Percentiles rank a stretch among this genome's conserved stretches.
Evolutionary conservation across 2,888 invertebrate species (phyloP).

Genomic region (Rosalia funebris): DNA sequence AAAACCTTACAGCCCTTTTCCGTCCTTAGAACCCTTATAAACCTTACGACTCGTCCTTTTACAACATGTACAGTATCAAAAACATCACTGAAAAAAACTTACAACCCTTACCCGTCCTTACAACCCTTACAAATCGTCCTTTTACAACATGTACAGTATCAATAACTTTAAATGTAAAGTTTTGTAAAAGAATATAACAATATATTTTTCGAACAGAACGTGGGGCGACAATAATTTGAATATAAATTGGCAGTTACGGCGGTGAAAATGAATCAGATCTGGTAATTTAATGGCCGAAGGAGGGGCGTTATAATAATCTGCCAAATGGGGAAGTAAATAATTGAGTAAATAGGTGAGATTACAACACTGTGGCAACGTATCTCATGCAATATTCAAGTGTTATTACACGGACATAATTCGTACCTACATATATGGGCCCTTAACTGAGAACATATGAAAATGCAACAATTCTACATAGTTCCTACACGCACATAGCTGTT

Average conservation of each 20-base stretch:
- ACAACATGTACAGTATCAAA: background rate
- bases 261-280: background rate
- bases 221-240: background rate
- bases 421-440: constrained; percentile 43
- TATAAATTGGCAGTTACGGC: constrained; percentile 4
- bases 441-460: too few relatives aligned
- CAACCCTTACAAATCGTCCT: background rate
- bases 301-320: constrained; percentile 40
- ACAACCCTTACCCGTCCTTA: too few relatives aligned
- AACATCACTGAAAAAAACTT: too few relatives aligned
- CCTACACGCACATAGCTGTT: too few relatives aligned
- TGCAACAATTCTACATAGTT: too few relatives aligned
- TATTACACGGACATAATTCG: constrained; percentile 39
- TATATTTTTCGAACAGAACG: background rate
- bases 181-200: background rate
- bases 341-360: constrained; percentile 47
- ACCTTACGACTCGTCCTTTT: background rate
- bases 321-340: constrained; percentile 46
- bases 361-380: constrained; percentile 34
- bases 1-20: too few relatives aligned
- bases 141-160: background rate
- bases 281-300: constrained; percentile 19
- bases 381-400: constrained; percentile 45
- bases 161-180: background rate
- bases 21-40: too few relatives aligned